phyloP scores from a whole-genome alignment of 2,888 invertebrate genomes.

The Cynaeus angustus region DNA sequence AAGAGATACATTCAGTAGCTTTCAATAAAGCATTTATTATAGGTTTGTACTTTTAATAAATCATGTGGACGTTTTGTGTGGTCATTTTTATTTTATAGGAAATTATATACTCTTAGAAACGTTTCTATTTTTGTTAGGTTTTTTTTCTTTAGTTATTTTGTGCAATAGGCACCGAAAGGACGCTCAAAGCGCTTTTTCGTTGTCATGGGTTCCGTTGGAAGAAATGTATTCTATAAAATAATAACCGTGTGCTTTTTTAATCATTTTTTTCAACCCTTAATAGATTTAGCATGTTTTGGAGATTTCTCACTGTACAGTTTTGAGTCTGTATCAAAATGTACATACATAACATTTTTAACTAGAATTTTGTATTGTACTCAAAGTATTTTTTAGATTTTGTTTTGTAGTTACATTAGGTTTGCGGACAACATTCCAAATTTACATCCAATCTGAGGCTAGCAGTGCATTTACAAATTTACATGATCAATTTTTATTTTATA shows the following conservation, averaged over 20 bases:
- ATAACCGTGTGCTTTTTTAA: conserved; percentile 31
- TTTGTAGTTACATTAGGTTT: neutral
- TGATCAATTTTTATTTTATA: conserved; percentile 20
- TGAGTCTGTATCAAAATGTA: conserved; percentile 31
- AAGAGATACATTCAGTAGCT: conserved; percentile 39
- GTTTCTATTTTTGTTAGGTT: conserved; percentile 9
- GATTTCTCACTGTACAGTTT: conserved; percentile 19
- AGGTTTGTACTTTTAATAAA: conserved; percentile 46
- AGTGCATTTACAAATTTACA: conserved; percentile 38
- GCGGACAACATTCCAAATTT: conserved; percentile 36
- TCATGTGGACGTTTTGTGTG: conserved; percentile 34
- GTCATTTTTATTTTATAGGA: conserved; percentile 37
- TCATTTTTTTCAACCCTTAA: conserved; percentile 9
- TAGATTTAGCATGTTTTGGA: conserved; percentile 17
- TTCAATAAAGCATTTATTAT: conserved; percentile 48
- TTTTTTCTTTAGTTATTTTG: conserved; percentile 8
- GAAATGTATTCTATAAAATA: conserved; percentile 27
- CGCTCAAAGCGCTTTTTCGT: neutral
- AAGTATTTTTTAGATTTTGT: conserved; percentile 10
- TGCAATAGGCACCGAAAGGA: conserved; percentile 8
- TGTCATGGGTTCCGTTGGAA: conserved; percentile 4
- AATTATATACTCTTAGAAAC: neutral
- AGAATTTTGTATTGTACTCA: conserved; percentile 1
- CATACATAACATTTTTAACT: conserved; percentile 29
- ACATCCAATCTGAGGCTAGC: neutral